Percentiles rank a stretch among this genome's conserved stretches.
Conservation (phyloP, 2,888 invertebrate genomes). For the Homarus gammarus region DNA sequence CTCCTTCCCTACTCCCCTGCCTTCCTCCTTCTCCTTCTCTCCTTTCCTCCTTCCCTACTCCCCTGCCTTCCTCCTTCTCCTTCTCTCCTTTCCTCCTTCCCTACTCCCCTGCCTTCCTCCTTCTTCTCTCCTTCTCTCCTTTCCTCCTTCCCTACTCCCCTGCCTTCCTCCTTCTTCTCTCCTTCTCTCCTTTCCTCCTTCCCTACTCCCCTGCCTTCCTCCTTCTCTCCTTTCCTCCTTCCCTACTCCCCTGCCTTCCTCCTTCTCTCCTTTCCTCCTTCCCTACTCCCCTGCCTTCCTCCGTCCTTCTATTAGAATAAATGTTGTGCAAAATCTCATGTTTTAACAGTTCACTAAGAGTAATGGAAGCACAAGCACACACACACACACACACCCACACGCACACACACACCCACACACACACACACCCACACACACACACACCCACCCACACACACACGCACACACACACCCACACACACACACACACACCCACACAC, state of each 20-base stretch:
- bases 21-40: slow-evolving; percentile 30
- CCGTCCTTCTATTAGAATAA: background rate
- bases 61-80: slow-evolving; percentile 1
- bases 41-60: background rate
- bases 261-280: background rate
- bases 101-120: background rate
- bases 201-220: slow-evolving; percentile 20
- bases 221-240: slow-evolving; percentile 28
- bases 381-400: too few relatives aligned
- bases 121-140: too few relatives aligned
- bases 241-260: slow-evolving; percentile 10
- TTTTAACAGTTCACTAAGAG: background rate
- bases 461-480: too few relatives aligned
- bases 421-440: too few relatives aligned
- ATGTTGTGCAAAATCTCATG: background rate
- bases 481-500: too few relatives aligned
- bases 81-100: background rate
- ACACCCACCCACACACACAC: too few relatives aligned
- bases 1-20: slow-evolving; percentile 30
- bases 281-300: background rate
- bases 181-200: slow-evolving; percentile 29
- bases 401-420: too few relatives aligned
- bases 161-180: slow-evolving; percentile 23
- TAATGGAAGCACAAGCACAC: too few relatives aligned
- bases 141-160: background rate